These are phyloP conservation scores for Acleris laterana DNA, from an alignment of 2,888 invertebrate species.

Conservation along the genomic window DNA sequence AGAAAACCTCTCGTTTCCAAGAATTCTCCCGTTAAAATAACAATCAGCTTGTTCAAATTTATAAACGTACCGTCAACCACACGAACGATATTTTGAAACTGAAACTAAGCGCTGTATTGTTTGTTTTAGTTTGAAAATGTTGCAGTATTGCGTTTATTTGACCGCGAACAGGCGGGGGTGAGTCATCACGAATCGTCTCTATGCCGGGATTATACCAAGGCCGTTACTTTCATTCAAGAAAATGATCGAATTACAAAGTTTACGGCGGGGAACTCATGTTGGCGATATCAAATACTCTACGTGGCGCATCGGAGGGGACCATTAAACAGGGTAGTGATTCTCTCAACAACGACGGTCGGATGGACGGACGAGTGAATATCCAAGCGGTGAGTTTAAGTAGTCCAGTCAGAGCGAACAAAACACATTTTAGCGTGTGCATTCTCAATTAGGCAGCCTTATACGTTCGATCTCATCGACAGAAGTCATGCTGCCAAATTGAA, in stretches of 20 bases:
- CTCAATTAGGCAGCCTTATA: no score
- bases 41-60: slow-evolving; percentile 19
- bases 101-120: slow-evolving; percentile 49
- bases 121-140: slow-evolving; percentile 64
- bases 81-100: slow-evolving; percentile 44
- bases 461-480: no score
- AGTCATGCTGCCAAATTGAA: no score
- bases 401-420: no score
- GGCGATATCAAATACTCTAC: slow-evolving; percentile 8
- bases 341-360: no score
- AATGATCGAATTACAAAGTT: slow-evolving; percentile 49
- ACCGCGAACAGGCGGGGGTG: slow-evolving; percentile 66
- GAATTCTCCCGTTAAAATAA: slow-evolving; percentile 8
- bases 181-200: slow-evolving; percentile 60
- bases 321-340: no score
- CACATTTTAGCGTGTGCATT: no score
- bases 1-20: neutral
- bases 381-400: no score
- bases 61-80: slow-evolving; percentile 41
- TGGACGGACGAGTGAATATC: no score
- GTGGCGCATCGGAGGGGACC: slow-evolving; percentile 5
- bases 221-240: slow-evolving; percentile 67
- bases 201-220: slow-evolving; percentile 71
- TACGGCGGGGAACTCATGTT: slow-evolving; percentile 5
- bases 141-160: slow-evolving; percentile 59